Percentiles rank a stretch among this genome's conserved stretches.
Conservation (phyloP, 2,888 invertebrate species). For the Gerosis bhagava region DNA sequence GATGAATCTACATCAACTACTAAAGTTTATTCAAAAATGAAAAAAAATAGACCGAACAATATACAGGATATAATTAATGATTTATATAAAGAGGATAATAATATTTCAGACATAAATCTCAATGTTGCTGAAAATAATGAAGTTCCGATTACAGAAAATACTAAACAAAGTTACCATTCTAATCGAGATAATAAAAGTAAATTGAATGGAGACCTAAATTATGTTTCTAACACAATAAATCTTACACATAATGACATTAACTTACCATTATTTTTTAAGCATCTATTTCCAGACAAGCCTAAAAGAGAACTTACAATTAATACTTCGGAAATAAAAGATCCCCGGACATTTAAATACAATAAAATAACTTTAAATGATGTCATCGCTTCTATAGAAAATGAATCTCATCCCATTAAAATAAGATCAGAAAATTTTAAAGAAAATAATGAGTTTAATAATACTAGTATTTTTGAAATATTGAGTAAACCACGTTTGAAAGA, state of each 20-base stretch:
- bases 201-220: slow-evolving; percentile 1
- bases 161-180: not conserved
- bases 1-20: slow-evolving; percentile 17
- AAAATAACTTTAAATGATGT: not conserved
- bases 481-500: too few relatives aligned
- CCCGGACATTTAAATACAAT: not conserved
- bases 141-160: not conserved
- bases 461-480: too few relatives aligned
- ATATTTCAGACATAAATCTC: slow-evolving; percentile 44
- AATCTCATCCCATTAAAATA: too few relatives aligned
- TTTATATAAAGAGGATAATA: slow-evolving; percentile 47
- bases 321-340: slow-evolving; percentile 36
- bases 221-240: too few relatives aligned
- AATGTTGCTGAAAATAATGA: slow-evolving; percentile 51
- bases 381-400: too few relatives aligned
- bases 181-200: slow-evolving; percentile 13
- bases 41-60: slow-evolving; percentile 54
- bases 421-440: too few relatives aligned
- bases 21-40: slow-evolving; percentile 16
- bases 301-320: slow-evolving; percentile 15
- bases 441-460: too few relatives aligned
- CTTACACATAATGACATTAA: too few relatives aligned
- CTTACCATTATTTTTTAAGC: slow-evolving; percentile 55
- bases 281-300: slow-evolving; percentile 47
- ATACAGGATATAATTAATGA: slow-evolving; percentile 68